These are phyloP conservation scores for Cairina moschata DNA, from an alignment of 2,113 vertebrate species.

Conservation along the genomic window DNA sequence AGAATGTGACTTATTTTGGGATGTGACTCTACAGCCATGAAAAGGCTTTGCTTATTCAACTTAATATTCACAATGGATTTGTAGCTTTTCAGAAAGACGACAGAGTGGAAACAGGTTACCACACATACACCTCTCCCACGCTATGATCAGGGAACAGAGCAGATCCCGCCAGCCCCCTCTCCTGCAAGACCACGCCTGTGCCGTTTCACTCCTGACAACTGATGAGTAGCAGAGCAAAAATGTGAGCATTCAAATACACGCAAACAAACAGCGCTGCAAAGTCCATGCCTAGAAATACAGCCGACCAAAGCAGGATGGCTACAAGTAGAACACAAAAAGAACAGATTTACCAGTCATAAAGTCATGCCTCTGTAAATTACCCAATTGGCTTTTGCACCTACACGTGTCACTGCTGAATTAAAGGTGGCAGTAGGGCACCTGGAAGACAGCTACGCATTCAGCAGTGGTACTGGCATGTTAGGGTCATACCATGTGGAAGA, in stretches of 20 bases:
- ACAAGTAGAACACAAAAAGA: not conserved
- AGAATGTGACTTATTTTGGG: not conserved
- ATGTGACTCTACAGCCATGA: not conserved
- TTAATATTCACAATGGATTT: not conserved
- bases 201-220: not conserved
- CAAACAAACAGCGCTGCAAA: not conserved
- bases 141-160: fast-evolving
- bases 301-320: not conserved
- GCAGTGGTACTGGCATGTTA: not conserved
- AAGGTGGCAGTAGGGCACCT: not conserved
- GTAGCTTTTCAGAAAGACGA: not conserved
- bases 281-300: not conserved
- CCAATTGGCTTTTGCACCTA: not conserved
- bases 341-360: not conserved
- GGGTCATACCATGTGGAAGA: not conserved
- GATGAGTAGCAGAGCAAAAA: not conserved
- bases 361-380: not conserved
- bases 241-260: not conserved
- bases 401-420: fast-evolving
- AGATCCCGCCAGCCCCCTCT: not conserved
- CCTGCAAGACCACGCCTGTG: not conserved
- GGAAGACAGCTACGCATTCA: too few relatives aligned
- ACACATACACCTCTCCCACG: not conserved
- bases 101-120: not conserved
- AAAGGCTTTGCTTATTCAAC: not conserved